phyloP scores from a whole-genome alignment of 2,113 vertebrate species.

The Chionodraco myersi region DNA sequence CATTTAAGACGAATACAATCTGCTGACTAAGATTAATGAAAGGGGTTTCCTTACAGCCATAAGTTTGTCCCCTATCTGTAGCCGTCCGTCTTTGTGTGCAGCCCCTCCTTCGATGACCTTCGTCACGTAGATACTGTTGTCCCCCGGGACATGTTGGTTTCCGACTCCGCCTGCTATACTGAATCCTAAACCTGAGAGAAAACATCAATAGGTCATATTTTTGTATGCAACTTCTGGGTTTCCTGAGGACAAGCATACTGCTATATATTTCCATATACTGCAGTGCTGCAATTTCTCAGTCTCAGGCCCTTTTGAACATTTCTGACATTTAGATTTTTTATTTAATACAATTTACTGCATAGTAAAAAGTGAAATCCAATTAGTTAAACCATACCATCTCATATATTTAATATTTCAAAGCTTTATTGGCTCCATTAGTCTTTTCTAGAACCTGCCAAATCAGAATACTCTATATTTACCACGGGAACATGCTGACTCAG shows the following conservation, averaged over 20 bases:
- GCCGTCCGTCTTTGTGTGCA: slow-evolving; percentile 96
- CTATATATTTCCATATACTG: neutral
- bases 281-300: neutral
- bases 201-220: neutral
- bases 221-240: neutral
- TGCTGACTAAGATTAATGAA: neutral
- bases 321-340: neutral
- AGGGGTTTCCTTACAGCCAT: slow-evolving; percentile 87
- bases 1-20: neutral
- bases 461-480: neutral
- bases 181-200: slow-evolving; percentile 92
- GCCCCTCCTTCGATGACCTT: slow-evolving; percentile 98
- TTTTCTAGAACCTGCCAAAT: neutral
- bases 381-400: neutral
- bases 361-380: neutral
- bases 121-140: slow-evolving; percentile 99
- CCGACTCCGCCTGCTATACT: slow-evolving; percentile 98
- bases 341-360: neutral
- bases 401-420: neutral
- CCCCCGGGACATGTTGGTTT: slow-evolving; percentile 98
- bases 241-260: neutral
- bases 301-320: neutral
- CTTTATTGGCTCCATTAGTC: neutral
- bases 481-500: neutral
- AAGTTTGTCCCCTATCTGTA: slow-evolving; percentile 98